Conservation (phyloP, 2,888 invertebrate genomes). For the Colletes collaris region DNA sequence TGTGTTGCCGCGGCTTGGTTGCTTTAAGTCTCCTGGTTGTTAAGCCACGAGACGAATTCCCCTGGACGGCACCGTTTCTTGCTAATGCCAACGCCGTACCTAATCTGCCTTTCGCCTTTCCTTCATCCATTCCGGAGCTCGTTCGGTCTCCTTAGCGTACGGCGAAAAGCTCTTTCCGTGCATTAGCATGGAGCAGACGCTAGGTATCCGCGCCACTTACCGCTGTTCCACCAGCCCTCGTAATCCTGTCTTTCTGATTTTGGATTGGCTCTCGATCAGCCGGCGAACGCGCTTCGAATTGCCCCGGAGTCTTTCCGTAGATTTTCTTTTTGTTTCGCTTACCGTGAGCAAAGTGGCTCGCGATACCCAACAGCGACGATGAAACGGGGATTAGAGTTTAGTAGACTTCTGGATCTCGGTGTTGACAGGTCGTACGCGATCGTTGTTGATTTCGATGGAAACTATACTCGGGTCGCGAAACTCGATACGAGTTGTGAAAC, state of each 20-base stretch:
- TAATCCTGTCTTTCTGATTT: constrained; percentile 14
- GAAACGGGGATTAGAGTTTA: no score
- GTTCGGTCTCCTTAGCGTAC: constrained; percentile 41
- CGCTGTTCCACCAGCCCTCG: constrained; percentile 7
- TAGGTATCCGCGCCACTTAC: constrained; percentile 26
- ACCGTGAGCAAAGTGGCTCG: no score
- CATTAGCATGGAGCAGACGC: constrained; percentile 56
- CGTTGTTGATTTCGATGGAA: no score
- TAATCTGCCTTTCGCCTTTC: constrained; percentile 68
- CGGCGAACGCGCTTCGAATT: no score
- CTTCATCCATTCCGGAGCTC: constrained; percentile 63
- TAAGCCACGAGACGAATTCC: constrained; percentile 75
- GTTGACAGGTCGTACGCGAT: no score
- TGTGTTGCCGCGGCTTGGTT: constrained; percentile 49
- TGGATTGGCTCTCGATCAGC: neutral
- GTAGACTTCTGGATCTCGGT: no score
- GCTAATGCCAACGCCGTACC: constrained; percentile 69
- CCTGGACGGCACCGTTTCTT: constrained; percentile 67
- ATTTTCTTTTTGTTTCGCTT: no score
- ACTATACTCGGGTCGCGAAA: no score
- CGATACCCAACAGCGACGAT: no score
- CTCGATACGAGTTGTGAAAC: no score
- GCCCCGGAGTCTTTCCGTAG: no score
- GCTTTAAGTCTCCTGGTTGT: constrained; percentile 66
- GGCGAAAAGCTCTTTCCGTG: constrained; percentile 64